phyloP scores from a whole-genome alignment of 2,113 vertebrate genomes.

The Polypterus bichir region DNA sequence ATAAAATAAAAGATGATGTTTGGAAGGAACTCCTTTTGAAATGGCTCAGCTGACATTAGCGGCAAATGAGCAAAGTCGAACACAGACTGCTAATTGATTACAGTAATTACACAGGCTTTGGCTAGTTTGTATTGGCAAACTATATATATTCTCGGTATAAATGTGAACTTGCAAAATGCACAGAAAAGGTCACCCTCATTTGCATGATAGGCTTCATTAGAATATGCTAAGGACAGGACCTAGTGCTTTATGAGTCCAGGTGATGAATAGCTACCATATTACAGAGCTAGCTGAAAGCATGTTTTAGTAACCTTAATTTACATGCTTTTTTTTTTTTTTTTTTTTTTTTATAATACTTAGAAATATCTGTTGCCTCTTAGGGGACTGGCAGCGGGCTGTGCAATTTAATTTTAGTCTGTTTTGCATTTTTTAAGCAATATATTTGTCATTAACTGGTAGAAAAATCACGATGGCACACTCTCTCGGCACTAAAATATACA shows the following conservation, averaged over 20 bases:
- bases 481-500: constrained; percentile 12
- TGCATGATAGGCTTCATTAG: constrained; percentile 98
- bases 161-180: constrained; percentile 88
- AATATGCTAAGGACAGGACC: constrained; percentile 92
- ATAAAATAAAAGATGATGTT: not conserved
- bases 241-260: constrained; percentile 82
- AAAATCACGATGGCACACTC: not conserved
- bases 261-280: constrained; percentile 92
- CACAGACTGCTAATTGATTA: constrained; percentile 92
- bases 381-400: constrained; percentile 45
- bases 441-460: constrained; percentile 7
- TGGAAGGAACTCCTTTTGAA: constrained; percentile 30
- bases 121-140: constrained; percentile 86
- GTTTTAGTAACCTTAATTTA: constrained; percentile 91
- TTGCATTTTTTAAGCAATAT: constrained; percentile 32
- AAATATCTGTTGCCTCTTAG: constrained; percentile 55
- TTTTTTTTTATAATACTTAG: constrained; percentile 59
- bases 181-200: constrained; percentile 92
- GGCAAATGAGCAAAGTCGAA: constrained; percentile 76
- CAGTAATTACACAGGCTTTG: constrained; percentile 82
- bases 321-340: constrained; percentile 56
- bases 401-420: constrained; percentile 41
- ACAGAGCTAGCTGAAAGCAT: constrained; percentile 72
- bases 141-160: constrained; percentile 75
- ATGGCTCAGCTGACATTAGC: constrained; percentile 77